Percentiles rank a stretch among this genome's conserved stretches.
Conservation (phyloP, 2,888 invertebrate genomes). For the Acronicta leporina region DNA sequence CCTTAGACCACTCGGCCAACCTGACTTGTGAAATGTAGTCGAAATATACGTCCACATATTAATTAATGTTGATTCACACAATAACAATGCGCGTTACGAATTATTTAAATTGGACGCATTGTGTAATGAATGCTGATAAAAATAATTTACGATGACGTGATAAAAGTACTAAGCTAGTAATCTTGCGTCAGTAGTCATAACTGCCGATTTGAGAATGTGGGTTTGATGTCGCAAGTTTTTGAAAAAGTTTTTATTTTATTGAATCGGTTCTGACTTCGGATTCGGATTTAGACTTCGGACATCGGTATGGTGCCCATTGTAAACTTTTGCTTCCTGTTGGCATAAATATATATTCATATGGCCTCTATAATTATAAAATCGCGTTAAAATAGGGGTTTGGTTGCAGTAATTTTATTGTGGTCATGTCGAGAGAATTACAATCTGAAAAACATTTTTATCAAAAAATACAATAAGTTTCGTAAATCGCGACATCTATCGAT, state of each 20-base stretch:
- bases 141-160: not conserved
- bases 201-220: no score
- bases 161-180: not conserved
- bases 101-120: not conserved
- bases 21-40: conserved; percentile 79
- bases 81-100: not conserved
- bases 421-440: not conserved
- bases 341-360: no score
- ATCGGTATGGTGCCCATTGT: no score
- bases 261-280: no score
- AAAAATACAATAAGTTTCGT: no score
- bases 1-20: conserved; percentile 96
- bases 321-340: no score
- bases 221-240: no score
- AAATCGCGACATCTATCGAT: not conserved
- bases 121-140: not conserved
- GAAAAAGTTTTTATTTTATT: no score
- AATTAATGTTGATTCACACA: conserved; percentile 16
- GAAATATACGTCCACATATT: conserved; percentile 9
- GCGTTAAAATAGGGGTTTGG: no score
- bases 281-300: no score
- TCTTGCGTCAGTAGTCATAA: no score
- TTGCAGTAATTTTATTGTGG: not conserved
- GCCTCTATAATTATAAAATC: no score
- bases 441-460: not conserved